Percentiles rank a stretch among this genome's conserved stretches.
Conservation (phyloP, 2,113 vertebrate species). For the Erinaceus europaeus region DNA sequence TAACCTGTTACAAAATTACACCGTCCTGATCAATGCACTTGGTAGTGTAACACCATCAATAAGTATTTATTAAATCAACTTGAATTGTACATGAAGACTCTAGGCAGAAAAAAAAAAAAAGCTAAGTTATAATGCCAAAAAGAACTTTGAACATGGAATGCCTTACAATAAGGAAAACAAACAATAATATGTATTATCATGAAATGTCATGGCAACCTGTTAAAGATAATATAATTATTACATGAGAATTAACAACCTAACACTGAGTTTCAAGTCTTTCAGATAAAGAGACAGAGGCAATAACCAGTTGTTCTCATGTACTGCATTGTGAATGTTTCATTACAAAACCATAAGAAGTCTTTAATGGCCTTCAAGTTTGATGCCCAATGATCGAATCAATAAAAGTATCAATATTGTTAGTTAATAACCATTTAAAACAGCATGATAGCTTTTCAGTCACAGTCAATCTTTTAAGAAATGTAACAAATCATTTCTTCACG, state of each 20-base stretch:
- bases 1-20: background rate
- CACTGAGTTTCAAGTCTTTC: background rate
- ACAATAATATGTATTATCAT: background rate
- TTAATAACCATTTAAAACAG: background rate
- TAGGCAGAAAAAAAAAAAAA: background rate
- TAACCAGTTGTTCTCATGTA: background rate
- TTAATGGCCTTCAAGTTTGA: background rate
- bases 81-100: background rate
- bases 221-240: background rate
- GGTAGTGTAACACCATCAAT: background rate
- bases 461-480: background rate
- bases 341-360: background rate
- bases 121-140: background rate
- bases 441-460: background rate
- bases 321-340: background rate
- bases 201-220: background rate
- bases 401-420: background rate
- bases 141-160: background rate
- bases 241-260: background rate
- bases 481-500: background rate
- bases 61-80: background rate
- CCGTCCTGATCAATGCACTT: background rate
- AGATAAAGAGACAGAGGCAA: background rate
- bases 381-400: background rate
- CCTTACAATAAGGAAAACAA: background rate